These are phyloP conservation scores for Tympanuchus pallidicinctus DNA, from an alignment of 2,113 vertebrate species.

Conservation along the genomic window DNA sequence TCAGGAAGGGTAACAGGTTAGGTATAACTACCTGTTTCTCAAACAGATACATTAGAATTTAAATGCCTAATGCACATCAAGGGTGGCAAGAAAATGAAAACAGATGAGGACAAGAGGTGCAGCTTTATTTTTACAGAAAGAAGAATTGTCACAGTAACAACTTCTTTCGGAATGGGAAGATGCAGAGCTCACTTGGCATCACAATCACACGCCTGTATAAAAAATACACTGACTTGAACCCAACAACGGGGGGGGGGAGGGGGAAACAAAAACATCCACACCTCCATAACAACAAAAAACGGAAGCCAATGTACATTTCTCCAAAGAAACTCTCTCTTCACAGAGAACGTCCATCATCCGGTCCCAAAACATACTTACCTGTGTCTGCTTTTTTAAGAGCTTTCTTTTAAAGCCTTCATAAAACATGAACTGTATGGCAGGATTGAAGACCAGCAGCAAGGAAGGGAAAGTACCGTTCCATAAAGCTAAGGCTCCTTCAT, in stretches of 20 bases:
- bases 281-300: not conserved
- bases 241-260: not conserved
- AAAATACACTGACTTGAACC: not conserved
- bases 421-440: conserved; percentile 96
- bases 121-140: not conserved
- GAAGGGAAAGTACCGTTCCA: conserved; percentile 96
- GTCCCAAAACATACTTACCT: conserved; percentile 78
- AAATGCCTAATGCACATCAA: not conserved
- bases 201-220: not conserved
- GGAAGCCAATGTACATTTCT: not conserved
- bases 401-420: conserved; percentile 85
- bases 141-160: not conserved
- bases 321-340: not conserved
- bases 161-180: not conserved
- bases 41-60: not conserved
- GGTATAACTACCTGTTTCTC: not conserved
- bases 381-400: conserved; percentile 77
- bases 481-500: conserved; percentile 88
- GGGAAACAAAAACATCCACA: not conserved
- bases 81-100: not conserved
- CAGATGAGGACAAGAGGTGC: not conserved
- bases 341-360: not conserved
- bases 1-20: not conserved
- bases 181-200: not conserved
- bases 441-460: conserved; percentile 93